A percentile compares a stretch with the other conserved stretches of the same genome.
Evolutionary conservation across 37 sponge, comb jelly and placozoan genomes (phyloP).

Genomic region (Corticium candelabrum): DNA sequence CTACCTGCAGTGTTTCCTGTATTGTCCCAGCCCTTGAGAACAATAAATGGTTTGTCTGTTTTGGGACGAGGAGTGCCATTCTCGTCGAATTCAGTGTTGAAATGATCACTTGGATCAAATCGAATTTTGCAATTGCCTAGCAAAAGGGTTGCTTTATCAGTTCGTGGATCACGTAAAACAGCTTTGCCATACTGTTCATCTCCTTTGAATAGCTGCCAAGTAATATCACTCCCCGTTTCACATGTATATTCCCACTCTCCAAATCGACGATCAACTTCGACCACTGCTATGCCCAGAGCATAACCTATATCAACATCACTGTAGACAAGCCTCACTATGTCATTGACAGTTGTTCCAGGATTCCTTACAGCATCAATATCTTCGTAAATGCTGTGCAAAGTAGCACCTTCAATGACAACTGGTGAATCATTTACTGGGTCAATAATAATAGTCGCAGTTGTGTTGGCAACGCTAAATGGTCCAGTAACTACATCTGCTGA

Average conservation of each 20-base stretch:
- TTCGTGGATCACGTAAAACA: neutral
- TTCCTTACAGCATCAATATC: conserved; percentile 29
- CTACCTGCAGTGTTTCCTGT: conserved; percentile 32
- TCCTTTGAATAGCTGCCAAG: conserved; percentile 51
- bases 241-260: conserved; percentile 83
- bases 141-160: neutral
- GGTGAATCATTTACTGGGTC: conserved; percentile 81
- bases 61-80: conserved; percentile 32
- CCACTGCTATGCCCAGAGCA: conserved; percentile 53
- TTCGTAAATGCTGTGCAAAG: conserved; percentile 35
- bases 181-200: neutral
- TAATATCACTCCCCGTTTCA: conserved; percentile 10
- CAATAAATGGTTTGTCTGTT: conserved; percentile 51
- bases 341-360: conserved; percentile 53
- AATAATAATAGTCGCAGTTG: conserved; percentile 48
- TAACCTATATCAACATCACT: conserved; percentile 50
- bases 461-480: conserved; percentile 50
- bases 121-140: neutral
- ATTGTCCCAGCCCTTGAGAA: conserved; percentile 67
- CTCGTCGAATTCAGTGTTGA: conserved; percentile 65
- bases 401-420: conserved; percentile 6
- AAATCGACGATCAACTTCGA: conserved; percentile 46
- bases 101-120: conserved; percentile 45
- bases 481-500: conserved; percentile 36
- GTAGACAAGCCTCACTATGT: conserved; percentile 48